Base-by-base conservation (phyloP, 2,113 vertebrate genomes). In the Oophaga pumilio region DNA sequence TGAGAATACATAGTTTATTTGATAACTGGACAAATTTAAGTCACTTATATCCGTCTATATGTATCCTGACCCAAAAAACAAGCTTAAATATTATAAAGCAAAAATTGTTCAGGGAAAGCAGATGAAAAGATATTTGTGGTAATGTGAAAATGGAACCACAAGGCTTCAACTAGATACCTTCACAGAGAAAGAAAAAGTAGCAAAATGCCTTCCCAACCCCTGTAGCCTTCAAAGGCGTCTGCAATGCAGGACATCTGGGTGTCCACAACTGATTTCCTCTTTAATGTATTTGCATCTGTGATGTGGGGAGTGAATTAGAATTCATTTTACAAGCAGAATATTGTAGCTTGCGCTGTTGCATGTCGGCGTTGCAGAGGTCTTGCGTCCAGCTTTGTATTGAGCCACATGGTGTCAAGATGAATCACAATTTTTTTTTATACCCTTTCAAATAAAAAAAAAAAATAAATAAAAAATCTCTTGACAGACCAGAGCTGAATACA, bases 181-280 rank as follows among this genome's bases (percentile, higher is more conserved):
- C 79, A 87, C 90, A 92, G 92, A 90, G 89, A 80, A 81, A 91
- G 87, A 88, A 90, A 91, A 93, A 94, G 92, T 60, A 0, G 91
- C 90, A 90, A 93, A 93, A 94, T 92, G 93, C 90, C 90, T 93
- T 92, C 85, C 28, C 90, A 91, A 93, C 91, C 92, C 90, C 93
- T 90, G 87, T 93, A 93, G 92, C 88, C 89, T 91, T 93, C 91
- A 93, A 92, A 94, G 92, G 92, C 93, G 89, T 90, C 92, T 93
- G 93, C 90, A 92, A 84, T 81, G 88, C 91, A 89, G 92, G 93
- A 91, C 93, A 93, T 89, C 90, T 82, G 88, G 59, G 1, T 89
- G 93, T 91, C 92, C 93, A 92, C 91, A 83, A 66, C 90, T 90
- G 89, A 56, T 92, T 93, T 93, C 91, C 91, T 93, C 93, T 92